Conservation (phyloP, 2,888 invertebrate genomes). For the Sminthurinus aureus region DNA sequence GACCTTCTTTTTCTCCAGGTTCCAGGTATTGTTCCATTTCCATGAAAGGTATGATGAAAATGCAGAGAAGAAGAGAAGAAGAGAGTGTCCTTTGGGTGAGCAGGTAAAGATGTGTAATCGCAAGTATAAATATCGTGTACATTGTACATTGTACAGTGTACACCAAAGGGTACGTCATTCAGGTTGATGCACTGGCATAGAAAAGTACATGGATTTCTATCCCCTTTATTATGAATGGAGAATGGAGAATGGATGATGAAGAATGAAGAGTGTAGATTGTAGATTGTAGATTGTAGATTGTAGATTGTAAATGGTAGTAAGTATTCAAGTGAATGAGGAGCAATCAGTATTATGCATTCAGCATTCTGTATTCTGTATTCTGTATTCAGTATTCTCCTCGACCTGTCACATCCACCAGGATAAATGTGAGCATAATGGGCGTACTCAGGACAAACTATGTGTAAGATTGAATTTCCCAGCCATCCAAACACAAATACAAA, state of each 20-base stretch:
- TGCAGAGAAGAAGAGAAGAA: background rate
- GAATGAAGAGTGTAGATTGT: too few species aligned
- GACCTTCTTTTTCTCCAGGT: background rate
- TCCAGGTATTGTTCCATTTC: background rate
- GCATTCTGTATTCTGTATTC: slow-evolving; percentile 13
- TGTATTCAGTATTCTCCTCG: slow-evolving; percentile 7
- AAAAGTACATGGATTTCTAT: slow-evolving; percentile 20
- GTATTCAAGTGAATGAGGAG: slow-evolving; percentile 36
- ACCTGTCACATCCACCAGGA: slow-evolving; percentile 30
- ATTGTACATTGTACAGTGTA: too few species aligned
- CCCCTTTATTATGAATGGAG: too few species aligned
- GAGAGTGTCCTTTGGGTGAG: background rate
- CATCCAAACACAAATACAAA: background rate
- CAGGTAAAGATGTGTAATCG: background rate
- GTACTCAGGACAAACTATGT: slow-evolving; percentile 15
- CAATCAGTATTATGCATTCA: slow-evolving; percentile 35
- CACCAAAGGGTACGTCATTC: too few species aligned
- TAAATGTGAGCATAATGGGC: slow-evolving; percentile 41
- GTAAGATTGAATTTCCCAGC: slow-evolving; percentile 28
- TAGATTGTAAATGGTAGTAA: too few species aligned
- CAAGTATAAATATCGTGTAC: too few species aligned
- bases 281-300: too few species aligned
- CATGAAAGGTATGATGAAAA: background rate
- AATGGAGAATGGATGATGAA: too few species aligned
- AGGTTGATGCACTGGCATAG: too few species aligned